Base-by-base conservation (phyloP, 23 tunicate genomes). In the Styela plicata region DNA sequence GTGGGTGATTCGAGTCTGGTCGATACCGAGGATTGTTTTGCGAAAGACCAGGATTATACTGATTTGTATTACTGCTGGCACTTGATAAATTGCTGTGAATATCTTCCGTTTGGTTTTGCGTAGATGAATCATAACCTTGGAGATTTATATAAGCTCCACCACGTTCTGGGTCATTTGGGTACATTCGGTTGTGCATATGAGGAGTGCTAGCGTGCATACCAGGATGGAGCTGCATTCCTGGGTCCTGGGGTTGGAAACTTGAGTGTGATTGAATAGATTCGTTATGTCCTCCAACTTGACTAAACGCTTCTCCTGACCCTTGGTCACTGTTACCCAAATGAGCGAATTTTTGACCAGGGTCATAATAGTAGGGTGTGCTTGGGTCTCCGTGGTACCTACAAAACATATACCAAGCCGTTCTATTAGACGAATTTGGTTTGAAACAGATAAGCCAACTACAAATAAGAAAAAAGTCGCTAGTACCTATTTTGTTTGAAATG, bases 331-430 rank as follows among this genome's bases (percentile, higher is more conserved):
- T 71, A 3, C 68, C 64, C 22, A 31, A 35, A 32, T 31, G 81
- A 1, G 83, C 86, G 83, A 86, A 91, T 64, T 86, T 91, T 33
- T 82, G 78, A 31, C 74, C 90, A 22, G 97, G 90, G 63, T 91
- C 97, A 64, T 86, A 91, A 74, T 91, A 91, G 74, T 57, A 83
- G 34, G 91, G 91, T 63, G 85, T 82, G 85, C 36, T 84, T 16
- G 85, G 74, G 1, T 87, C 85, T 5, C 76, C 83, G 27, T 35
- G 57, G 66, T 81, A 87, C 52, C 91, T 87, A 37, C 19, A 24
- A 77, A 37, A 1, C 35, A 31, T n/a, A n/a, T n/a, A n/a, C n/a
- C n/a, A n/a, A n/a, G n/a, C n/a, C n/a, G n/a, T n/a, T n/a, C n/a
- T n/a, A n/a, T n/a, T n/a, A n/a, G n/a, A n/a, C n/a, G n/a, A n/a